Percentiles rank a stretch among this genome's conserved stretches.
Evolutionary conservation across 2,797 vertebrate genomes (phyloP).

Genomic region (Falco columbarius): DNA sequence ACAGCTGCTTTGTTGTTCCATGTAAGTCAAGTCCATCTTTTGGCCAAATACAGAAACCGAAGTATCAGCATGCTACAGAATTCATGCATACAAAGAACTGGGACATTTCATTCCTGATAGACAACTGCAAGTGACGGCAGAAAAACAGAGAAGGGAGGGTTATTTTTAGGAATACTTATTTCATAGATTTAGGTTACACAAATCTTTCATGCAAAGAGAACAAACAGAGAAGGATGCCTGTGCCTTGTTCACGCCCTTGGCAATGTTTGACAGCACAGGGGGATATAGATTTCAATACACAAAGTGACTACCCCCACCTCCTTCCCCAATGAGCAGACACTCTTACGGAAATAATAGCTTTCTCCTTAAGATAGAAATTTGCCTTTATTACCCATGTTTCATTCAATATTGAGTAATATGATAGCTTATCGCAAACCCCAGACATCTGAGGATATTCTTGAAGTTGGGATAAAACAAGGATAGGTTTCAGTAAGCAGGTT

Average conservation of each 20-base stretch:
- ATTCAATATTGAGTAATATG: neutral
- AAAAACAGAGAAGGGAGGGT: neutral
- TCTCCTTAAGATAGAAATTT: slow-evolving; percentile 9
- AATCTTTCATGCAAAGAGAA: slow-evolving; percentile 6
- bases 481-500: neutral
- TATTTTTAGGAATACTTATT: slow-evolving; percentile 44
- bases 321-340: neutral
- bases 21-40: neutral
- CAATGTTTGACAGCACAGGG: slow-evolving; percentile 18
- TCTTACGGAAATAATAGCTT: slow-evolving; percentile 29
- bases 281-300: slow-evolving; percentile 3
- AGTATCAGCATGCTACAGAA: neutral
- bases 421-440: neutral
- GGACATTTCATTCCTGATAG: neutral
- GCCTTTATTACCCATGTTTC: neutral
- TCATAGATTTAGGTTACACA: neutral
- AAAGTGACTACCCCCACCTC: neutral
- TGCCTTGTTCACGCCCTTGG: neutral
- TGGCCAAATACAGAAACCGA: neutral
- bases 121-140: neutral
- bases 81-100: neutral
- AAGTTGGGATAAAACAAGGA: neutral
- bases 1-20: neutral
- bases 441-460: neutral
- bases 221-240: neutral